Base-by-base conservation (phyloP, 2,797 vertebrate species). In the Valencia hispanica region DNA sequence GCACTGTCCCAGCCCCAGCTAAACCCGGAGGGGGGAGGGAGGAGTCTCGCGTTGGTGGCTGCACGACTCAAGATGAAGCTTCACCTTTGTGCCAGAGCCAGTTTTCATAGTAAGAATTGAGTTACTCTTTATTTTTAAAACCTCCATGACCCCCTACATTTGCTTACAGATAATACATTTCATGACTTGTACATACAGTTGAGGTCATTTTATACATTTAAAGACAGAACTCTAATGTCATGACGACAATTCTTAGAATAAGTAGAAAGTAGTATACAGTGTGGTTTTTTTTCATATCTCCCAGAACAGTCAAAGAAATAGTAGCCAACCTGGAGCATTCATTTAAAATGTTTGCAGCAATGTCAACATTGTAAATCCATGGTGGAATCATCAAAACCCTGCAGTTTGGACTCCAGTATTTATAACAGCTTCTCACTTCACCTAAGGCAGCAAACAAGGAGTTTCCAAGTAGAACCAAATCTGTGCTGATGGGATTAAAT, bases 111-210 rank as follows among this genome's bases (percentile, higher is more conserved):
- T 18, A n/a, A 82, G 48, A 74, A 87, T 79, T 48, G 50, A 0
- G 1, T 59, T 80, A 77, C 17, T 36, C 32, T 72, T 68, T 70
- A 1, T 36, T 69, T 36, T 70, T 59, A 73, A 39, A 72, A 77
- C 80, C 81, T 93, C 72, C 85, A 88, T 90, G 83, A 84, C 85
- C 87, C 88, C 73, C 72, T 95, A 95, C 94, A 95, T 95, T 95
- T 92, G 77, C 89, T 93, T 89, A 88, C 79, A 92, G 83, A 84
- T 82, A 86, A 83, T 91, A 92, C 88, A 90, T 88, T 74, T 92
- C 84, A 84, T 90, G 86, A 88, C 80, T 91, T 85, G 87, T 83
- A 93, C 85, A 90, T 85, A 87, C 84, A 86, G 65, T 74, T 82
- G 73, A 90, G 68, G 79, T 89, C 43, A 79, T 84, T 91, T 91